Percentiles rank a stretch among this genome's conserved stretches.
phyloP scores from a whole-genome alignment of 2,797 vertebrate genomes.

The Sebastes minor region DNA sequence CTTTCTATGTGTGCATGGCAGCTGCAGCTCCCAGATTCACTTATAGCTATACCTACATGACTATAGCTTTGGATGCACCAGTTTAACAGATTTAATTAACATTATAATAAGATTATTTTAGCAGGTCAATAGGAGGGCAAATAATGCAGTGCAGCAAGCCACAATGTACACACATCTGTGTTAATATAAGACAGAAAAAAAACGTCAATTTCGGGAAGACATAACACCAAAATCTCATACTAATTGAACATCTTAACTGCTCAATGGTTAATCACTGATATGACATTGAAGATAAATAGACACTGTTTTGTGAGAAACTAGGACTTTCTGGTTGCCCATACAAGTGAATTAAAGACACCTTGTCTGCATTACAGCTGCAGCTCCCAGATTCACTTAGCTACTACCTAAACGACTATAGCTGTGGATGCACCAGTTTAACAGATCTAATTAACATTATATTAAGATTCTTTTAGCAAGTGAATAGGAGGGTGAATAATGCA shows the following conservation, averaged over 20 bases:
- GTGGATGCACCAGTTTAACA: constrained; percentile 17
- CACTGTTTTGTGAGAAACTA: neutral
- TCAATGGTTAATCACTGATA: neutral
- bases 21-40: constrained; percentile 29
- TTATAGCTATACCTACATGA: neutral
- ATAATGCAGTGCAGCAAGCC: neutral
- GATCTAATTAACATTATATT: neutral
- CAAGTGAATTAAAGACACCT: constrained; percentile 28
- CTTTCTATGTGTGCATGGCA: constrained; percentile 11
- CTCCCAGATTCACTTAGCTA: neutral
- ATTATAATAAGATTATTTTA: neutral
- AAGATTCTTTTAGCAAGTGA: neutral
- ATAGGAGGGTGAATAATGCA: neutral
- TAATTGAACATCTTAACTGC: neutral
- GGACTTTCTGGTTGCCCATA: neutral
- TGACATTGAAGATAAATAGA: neutral
- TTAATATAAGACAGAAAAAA: neutral
- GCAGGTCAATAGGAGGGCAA: neutral
- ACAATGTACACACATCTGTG: neutral
- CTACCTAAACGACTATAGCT: neutral
- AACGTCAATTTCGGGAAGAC: neutral
- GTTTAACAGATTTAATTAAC: constrained; percentile 3
- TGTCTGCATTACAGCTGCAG: constrained; percentile 38
- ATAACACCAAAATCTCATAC: neutral
- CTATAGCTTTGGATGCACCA: constrained; percentile 14